A percentile compares a stretch with the other conserved stretches of the same genome.
phyloP scores from a whole-genome alignment of 2,797 vertebrate species.

The Amblyraja radiata region DNA sequence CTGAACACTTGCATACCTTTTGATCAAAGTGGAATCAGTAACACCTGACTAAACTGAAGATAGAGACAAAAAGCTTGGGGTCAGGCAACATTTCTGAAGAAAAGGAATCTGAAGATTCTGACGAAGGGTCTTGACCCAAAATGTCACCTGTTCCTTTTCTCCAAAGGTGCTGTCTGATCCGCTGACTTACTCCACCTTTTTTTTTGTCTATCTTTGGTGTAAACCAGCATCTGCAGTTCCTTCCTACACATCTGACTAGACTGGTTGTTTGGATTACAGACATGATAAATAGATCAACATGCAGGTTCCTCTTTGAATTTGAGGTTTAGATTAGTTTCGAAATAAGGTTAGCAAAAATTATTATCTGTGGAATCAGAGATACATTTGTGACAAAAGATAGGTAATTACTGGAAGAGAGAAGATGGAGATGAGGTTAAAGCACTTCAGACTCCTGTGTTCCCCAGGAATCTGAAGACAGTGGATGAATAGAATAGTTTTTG shows the following conservation, averaged over 20 bases:
- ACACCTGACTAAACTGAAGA: not conserved
- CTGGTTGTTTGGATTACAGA: not conserved
- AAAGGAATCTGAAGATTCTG: too few species aligned
- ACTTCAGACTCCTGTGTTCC: not conserved
- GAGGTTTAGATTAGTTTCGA: not conserved
- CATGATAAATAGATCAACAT: not conserved
- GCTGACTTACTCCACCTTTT: too few species aligned
- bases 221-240: too few species aligned
- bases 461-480: not conserved
- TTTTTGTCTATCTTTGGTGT: too few species aligned
- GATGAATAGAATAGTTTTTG: not conserved
- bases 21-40: not conserved
- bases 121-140: too few species aligned
- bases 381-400: not conserved
- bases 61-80: too few species aligned
- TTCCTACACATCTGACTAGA: not conserved
- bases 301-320: not conserved
- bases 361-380: not conserved
- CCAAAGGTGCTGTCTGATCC: too few species aligned
- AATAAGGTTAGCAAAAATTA: not conserved
- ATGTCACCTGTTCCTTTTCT: too few species aligned
- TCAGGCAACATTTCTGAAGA: too few species aligned
- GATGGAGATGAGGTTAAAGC: not conserved
- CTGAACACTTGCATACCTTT: not conserved
- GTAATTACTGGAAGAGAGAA: not conserved